phyloP scores from a whole-genome alignment of 2,113 vertebrate species.

The Antigone vipio region DNA sequence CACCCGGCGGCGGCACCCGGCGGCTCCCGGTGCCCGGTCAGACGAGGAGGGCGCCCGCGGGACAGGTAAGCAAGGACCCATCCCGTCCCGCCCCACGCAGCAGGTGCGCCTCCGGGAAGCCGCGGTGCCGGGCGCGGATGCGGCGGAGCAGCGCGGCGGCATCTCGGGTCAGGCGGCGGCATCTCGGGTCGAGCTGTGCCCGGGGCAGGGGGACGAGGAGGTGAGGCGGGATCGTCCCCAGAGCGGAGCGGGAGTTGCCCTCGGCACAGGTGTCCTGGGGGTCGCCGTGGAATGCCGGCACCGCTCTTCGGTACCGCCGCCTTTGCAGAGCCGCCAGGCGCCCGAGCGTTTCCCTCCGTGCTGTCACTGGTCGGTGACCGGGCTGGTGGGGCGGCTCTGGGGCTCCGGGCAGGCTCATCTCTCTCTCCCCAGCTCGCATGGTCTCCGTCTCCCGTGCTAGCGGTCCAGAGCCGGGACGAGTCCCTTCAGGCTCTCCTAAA shows the following conservation, averaged over 20 bases:
- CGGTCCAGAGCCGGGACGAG: not conserved
- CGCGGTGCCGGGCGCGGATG: too few species aligned
- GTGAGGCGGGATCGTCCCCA: too few species aligned
- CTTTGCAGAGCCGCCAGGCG: not conserved
- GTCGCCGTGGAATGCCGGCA: not conserved
- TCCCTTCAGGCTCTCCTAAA: fast-evolving
- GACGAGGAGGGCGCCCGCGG: not conserved
- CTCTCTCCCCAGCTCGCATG: too few species aligned
- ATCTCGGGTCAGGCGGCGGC: too few species aligned
- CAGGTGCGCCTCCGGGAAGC: not conserved
- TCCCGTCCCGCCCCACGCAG: not conserved
- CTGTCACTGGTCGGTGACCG: not conserved
- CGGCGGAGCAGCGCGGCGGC: too few species aligned
- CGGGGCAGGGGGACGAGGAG: not conserved
- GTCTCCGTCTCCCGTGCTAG: too few species aligned
- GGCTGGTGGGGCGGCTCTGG: not conserved
- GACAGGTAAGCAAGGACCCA: not conserved
- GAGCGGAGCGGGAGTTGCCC: not conserved
- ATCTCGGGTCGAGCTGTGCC: too few species aligned
- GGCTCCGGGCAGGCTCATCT: too few species aligned
- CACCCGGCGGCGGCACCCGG: not conserved
- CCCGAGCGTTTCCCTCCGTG: not conserved
- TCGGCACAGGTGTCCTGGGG: not conserved
- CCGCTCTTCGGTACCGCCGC: not conserved
- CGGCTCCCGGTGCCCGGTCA: not conserved